Conservation (phyloP, 2,888 invertebrate species). For the Chromoteleia sp. region DNA sequence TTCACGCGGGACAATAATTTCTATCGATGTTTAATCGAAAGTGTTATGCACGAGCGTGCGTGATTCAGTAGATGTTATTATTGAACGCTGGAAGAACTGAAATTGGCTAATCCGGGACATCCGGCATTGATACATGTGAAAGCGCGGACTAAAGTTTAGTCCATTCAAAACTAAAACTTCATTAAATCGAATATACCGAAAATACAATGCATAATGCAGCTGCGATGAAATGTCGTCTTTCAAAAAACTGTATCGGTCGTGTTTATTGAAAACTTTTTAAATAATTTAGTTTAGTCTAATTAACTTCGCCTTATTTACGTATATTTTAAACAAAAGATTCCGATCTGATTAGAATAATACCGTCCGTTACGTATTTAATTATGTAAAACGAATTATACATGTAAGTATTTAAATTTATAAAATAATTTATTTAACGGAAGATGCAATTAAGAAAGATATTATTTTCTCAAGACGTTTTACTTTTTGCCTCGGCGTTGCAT, state of each 20-base stretch:
- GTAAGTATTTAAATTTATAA: too few relatives aligned
- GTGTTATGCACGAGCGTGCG: constrained; percentile 19
- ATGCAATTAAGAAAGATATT: neutral
- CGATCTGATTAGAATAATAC: too few relatives aligned
- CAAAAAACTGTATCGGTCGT: too few relatives aligned
- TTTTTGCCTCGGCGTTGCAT: constrained; percentile 4
- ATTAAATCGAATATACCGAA: neutral
- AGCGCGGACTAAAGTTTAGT: neutral
- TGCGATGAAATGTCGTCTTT: too few relatives aligned
- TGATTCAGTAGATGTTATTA: constrained; percentile 15
- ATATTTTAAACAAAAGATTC: too few relatives aligned
- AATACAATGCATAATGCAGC: neutral
- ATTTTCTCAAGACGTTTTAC: neutral
- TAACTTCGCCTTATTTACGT: too few relatives aligned
- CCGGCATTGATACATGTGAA: constrained; percentile 20
- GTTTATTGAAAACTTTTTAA: too few relatives aligned
- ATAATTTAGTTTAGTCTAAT: too few relatives aligned
- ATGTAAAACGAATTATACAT: too few relatives aligned
- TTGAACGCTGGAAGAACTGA: constrained; percentile 13
- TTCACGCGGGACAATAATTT: too few relatives aligned
- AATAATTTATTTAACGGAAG: neutral
- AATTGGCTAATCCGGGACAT: constrained; percentile 23
- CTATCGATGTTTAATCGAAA: constrained; percentile 21
- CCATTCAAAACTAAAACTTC: too few relatives aligned
- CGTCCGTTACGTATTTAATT: too few relatives aligned